Conservation (phyloP, 2,888 invertebrate genomes). For the Diaphora mendica region DNA sequence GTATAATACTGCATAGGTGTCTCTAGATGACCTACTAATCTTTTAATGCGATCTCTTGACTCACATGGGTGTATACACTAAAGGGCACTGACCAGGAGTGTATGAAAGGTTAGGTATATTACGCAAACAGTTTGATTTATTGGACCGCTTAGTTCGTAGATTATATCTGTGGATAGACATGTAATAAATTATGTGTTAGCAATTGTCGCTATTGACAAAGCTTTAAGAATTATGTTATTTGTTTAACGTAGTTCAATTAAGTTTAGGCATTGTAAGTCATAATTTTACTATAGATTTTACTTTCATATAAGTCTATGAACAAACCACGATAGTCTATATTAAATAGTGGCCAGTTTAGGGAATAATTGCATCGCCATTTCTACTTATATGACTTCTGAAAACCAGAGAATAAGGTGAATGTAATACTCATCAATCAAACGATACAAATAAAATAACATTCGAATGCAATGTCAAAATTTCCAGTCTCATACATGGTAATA, state of each 20-base stretch:
- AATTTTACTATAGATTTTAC: background rate
- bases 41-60: conserved; percentile 31
- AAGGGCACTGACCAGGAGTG: conserved; percentile 53
- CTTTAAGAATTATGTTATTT: background rate
- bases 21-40: conserved; percentile 47
- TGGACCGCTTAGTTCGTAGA: conserved; percentile 12
- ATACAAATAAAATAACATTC: no score
- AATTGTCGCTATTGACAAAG: conserved; percentile 4
- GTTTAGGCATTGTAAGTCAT: background rate
- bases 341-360: no score
- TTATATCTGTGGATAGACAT: conserved; percentile 4
- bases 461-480: no score
- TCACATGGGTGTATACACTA: conserved; percentile 37
- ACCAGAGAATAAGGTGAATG: no score
- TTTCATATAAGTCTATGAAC: background rate
- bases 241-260: background rate
- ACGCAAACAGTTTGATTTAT: conserved; percentile 42
- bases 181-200: background rate
- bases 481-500: no score
- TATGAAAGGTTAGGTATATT: conserved; percentile 44
- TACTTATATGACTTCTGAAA: background rate
- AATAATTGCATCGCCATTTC: no score
- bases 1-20: background rate
- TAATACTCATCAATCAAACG: background rate
- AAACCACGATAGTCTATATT: no score